These are phyloP conservation scores for Polylopha cassiicola DNA, from an alignment of 2,888 invertebrate genomes.

Conservation along the genomic window DNA sequence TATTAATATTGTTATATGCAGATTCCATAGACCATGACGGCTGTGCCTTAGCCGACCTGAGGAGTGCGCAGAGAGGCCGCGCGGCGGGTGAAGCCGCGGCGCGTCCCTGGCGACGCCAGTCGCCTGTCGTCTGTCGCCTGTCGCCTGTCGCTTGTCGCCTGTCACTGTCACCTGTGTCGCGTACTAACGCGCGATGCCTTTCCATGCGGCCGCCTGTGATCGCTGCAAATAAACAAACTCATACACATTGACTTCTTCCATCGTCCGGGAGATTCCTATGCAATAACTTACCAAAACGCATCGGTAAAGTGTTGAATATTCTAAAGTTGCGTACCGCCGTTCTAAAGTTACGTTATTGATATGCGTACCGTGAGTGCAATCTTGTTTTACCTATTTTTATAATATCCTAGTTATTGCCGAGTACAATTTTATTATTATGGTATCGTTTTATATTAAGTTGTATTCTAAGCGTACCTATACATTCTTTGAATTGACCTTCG, in stretches of 20 bases:
- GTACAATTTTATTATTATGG: constrained; percentile 63
- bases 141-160: too few species aligned
- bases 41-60: constrained; percentile 49
- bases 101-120: too few species aligned
- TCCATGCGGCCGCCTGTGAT: constrained; percentile 47
- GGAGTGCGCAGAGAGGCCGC: constrained; percentile 35
- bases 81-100: constrained; percentile 27
- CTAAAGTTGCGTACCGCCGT: constrained; percentile 57
- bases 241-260: constrained; percentile 56
- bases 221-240: constrained; percentile 31
- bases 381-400: constrained; percentile 50
- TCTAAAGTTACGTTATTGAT: constrained; percentile 48
- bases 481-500: constrained; percentile 76
- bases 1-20: constrained; percentile 29
- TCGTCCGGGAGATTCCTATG: constrained; percentile 47
- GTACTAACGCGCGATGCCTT: constrained; percentile 1
- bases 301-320: constrained; percentile 70
- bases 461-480: constrained; percentile 74
- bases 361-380: constrained; percentile 55
- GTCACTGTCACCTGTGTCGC: background rate
- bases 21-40: constrained; percentile 78
- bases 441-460: constrained; percentile 66
- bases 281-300: constrained; percentile 50
- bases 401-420: constrained; percentile 57
- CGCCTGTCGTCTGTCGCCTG: too few species aligned